Base-by-base conservation (phyloP, 1,140 invertebrate species). In the Aricia agestis region DNA sequence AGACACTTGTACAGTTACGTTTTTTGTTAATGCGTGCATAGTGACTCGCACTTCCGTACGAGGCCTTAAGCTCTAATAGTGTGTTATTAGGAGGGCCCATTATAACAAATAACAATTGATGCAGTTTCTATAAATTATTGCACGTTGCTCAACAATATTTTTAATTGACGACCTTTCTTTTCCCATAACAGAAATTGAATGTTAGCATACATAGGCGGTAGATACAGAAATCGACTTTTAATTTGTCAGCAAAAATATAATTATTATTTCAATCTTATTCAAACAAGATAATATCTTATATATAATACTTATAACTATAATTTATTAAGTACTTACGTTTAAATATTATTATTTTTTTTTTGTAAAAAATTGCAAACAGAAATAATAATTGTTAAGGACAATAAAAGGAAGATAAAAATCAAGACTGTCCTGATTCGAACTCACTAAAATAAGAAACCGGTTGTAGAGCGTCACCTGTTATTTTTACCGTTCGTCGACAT, bases 1-100 rank as follows among this genome's bases (percentile, higher is more conserved):
- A 71, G 76, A 75, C 74, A 75, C 66, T 70, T 32, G 71, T 86
- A 90, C 87, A 88, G 87, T 90, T 90, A 88, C 68, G 74, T 82
- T 80, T 85, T 86, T 78, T 78, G 82, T 81, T 84, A 83, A 78
- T 81, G 75, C 79, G 72, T 80, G 77, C 76, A 75, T 77, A 82
- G 76, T 77, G 76, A 80, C 77, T 82, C 82, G 79, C 76, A 77
- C 76, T 68, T 66, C 58, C 68, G 45, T 72, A 70, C 65, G 70
- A 59, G 42, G 36, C 42, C 69, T 32, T 45, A 41, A 19, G 42
- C 71, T 71, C 74, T 75, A 74, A 72, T 75, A 76, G 70, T 71
- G 75, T 81, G 76, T 79, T 75, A 75, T 79, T 80, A 74, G 74
- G 74, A 74, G 59, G 59, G 73, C 67, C 72, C 70, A 79, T 83